Evolutionary conservation across 1,140 invertebrate species (phyloP).

Genomic region (Battus philenor): DNA sequence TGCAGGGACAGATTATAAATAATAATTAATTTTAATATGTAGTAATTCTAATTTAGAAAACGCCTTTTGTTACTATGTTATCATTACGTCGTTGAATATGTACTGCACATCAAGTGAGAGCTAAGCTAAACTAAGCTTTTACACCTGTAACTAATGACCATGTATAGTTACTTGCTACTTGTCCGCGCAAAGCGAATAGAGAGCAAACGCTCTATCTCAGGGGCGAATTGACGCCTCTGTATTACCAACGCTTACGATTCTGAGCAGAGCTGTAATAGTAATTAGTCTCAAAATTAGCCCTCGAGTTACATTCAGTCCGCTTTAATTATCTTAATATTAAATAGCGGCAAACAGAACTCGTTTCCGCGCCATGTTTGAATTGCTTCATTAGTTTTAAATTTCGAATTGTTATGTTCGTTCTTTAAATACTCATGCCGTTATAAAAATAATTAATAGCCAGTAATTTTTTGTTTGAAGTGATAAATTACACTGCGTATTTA

Average conservation of each 20-base stretch:
- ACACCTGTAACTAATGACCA: too few relatives aligned
- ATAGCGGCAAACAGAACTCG: slow-evolving; percentile 27
- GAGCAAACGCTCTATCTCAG: slow-evolving; percentile 26
- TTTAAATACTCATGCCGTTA: slow-evolving; percentile 7
- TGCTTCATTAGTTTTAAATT: slow-evolving; percentile 20
- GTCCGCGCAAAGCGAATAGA: not conserved
- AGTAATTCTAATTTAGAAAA: too few relatives aligned
- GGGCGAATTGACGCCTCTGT: slow-evolving; percentile 43
- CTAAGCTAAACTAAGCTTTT: too few relatives aligned
- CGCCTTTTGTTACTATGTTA: too few relatives aligned
- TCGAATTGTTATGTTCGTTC: slow-evolving; percentile 13
- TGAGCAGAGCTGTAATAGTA: slow-evolving; percentile 37
- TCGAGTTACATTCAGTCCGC: slow-evolving; percentile 28
- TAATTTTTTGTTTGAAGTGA: too few relatives aligned
- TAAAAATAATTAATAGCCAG: slow-evolving; percentile 4
- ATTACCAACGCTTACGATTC: slow-evolving; percentile 33
- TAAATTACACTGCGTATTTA: too few relatives aligned
- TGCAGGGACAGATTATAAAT: too few relatives aligned
- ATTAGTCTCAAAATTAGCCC: slow-evolving; percentile 46
- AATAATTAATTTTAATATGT: too few relatives aligned
- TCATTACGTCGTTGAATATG: too few relatives aligned
- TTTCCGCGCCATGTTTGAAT: slow-evolving; percentile 10
- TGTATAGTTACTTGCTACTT: too few relatives aligned
- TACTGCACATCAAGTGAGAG: too few relatives aligned
- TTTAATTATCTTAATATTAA: slow-evolving; percentile 36